These are phyloP conservation scores for Pachydiplax longipennis DNA, from an alignment of 2,888 invertebrate genomes.

Conservation along the genomic window DNA sequence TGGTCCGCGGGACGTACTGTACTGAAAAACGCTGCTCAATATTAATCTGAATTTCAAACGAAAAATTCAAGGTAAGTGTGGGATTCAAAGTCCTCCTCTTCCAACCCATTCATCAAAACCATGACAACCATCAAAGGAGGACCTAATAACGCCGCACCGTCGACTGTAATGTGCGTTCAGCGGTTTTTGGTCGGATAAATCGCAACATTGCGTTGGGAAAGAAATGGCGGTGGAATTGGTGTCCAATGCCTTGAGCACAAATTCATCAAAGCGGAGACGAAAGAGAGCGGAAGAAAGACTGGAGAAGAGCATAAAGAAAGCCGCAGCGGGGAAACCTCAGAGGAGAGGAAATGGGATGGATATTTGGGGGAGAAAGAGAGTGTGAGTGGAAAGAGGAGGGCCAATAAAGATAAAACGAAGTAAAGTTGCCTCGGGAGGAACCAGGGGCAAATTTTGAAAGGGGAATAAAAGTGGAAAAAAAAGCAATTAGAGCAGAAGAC, in stretches of 20 bases:
- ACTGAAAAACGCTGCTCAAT: too few relatives aligned
- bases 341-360: background rate
- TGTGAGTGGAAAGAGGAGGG: background rate
- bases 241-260: background rate
- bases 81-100: background rate
- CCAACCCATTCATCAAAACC: background rate
- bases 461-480: background rate
- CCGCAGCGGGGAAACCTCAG: conserved; percentile 2
- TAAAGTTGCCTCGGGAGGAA: background rate
- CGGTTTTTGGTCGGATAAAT: background rate
- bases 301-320: background rate
- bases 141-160: background rate
- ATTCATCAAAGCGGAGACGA: background rate
- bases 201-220: background rate
- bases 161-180: background rate
- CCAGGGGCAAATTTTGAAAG: background rate
- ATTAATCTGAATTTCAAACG: too few relatives aligned
- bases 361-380: background rate
- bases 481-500: background rate
- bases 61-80: background rate
- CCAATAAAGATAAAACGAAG: background rate
- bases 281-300: background rate
- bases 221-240: background rate
- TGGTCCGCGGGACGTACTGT: too few relatives aligned
- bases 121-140: background rate